Percentiles rank a stretch among this genome's conserved stretches.
phyloP scores from a whole-genome alignment of 2,797 vertebrate genomes.

The Danio jaintianensis region DNA sequence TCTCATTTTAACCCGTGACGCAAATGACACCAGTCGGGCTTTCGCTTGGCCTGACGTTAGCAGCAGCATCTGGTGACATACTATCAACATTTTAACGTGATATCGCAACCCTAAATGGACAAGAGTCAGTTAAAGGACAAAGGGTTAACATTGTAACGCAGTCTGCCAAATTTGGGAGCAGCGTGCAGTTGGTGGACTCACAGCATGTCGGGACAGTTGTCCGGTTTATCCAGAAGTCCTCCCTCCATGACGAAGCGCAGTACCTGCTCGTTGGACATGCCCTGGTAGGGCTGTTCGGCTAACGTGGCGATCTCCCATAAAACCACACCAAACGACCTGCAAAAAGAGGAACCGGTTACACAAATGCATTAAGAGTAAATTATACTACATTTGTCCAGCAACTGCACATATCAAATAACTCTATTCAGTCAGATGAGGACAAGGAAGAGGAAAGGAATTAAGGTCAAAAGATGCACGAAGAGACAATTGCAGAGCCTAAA shows the following conservation, averaged over 20 bases:
- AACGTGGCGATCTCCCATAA: slow-evolving; percentile 97
- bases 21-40: slow-evolving; percentile 68
- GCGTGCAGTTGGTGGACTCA: slow-evolving; percentile 70
- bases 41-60: slow-evolving; percentile 61
- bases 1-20: slow-evolving; percentile 78
- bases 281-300: slow-evolving; percentile 97
- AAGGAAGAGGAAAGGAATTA: slow-evolving; percentile 38
- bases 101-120: slow-evolving; percentile 52
- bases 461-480: slow-evolving; percentile 17
- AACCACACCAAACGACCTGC: slow-evolving; percentile 93
- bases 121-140: neutral
- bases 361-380: slow-evolving; percentile 30
- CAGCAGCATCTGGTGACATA: slow-evolving; percentile 49
- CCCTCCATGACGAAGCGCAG: slow-evolving; percentile 99
- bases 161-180: slow-evolving; percentile 20
- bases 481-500: slow-evolving; percentile 30
- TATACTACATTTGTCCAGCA: slow-evolving; percentile 38
- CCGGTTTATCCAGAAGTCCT: slow-evolving; percentile 95
- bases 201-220: slow-evolving; percentile 99
- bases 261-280: slow-evolving; percentile 98
- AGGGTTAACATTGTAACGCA: slow-evolving; percentile 38
- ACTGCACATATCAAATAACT: slow-evolving; percentile 66
- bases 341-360: slow-evolving; percentile 33
- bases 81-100: slow-evolving; percentile 37
- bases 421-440: slow-evolving; percentile 43